Percentiles rank a stretch among this genome's conserved stretches.
phyloP scores from a whole-genome alignment of 2,888 invertebrate species.

The Amblyteles armatorius region DNA sequence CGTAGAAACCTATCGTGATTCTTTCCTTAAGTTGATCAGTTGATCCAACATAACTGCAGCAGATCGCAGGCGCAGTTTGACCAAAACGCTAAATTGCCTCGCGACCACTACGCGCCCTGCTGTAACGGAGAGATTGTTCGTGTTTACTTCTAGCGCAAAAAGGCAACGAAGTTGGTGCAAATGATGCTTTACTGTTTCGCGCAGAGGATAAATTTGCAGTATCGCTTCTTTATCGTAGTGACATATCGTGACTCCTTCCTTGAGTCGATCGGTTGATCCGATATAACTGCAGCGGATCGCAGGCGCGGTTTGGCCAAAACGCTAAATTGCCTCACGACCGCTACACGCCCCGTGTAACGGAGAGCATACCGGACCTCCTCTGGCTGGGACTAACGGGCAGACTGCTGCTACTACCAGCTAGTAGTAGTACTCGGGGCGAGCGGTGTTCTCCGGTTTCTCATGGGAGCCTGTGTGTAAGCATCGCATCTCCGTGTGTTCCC shows the following conservation, averaged over 20 bases:
- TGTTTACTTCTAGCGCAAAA: too few species aligned
- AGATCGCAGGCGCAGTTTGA: conserved; percentile 14
- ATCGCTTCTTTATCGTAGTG: background rate
- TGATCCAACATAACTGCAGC: too few species aligned
- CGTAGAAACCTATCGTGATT: background rate
- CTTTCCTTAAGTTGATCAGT: too few species aligned
- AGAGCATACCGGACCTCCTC: conserved; percentile 11
- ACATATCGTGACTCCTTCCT: background rate
- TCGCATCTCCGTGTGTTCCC: conserved; percentile 50
- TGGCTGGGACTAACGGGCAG: conserved; percentile 38
- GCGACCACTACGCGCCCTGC: conserved; percentile 11
- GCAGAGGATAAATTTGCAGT: too few species aligned
- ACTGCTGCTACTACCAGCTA: conserved; percentile 19
- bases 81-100: conserved; percentile 58
- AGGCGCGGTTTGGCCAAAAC: conserved; percentile 49
- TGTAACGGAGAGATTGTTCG: conserved; percentile 1
- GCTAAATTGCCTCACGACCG: conserved; percentile 54
- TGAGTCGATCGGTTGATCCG: background rate
- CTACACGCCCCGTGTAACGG: conserved; percentile 8
- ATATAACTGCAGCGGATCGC: too few species aligned
- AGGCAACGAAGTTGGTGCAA: too few species aligned
- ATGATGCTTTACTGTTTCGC: too few species aligned
- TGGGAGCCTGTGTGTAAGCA: conserved; percentile 46
- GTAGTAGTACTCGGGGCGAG: conserved; percentile 41
- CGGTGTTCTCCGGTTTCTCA: conserved; percentile 64